phyloP scores from a whole-genome alignment of 2,113 vertebrate genomes.

The Felis chaus region DNA sequence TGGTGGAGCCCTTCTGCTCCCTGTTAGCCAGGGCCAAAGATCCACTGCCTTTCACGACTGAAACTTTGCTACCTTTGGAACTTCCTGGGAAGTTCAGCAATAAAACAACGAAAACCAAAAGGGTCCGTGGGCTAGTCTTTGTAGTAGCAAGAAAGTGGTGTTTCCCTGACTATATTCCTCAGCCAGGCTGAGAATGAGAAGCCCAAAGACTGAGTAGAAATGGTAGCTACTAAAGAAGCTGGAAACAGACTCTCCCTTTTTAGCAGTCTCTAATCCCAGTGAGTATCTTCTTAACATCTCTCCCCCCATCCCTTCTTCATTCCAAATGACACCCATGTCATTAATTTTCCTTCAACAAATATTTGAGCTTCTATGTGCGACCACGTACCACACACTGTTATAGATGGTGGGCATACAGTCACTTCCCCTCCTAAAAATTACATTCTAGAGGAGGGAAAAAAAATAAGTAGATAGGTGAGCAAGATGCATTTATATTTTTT shows the following conservation, averaged over 20 bases:
- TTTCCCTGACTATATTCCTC: background rate
- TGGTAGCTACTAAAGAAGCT: background rate
- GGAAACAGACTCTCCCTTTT: background rate
- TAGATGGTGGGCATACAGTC: background rate
- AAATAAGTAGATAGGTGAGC: background rate
- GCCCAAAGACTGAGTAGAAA: background rate
- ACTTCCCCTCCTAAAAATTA: constrained; percentile 30
- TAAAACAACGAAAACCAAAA: background rate
- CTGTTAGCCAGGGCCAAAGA: background rate
- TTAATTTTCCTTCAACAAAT: background rate
- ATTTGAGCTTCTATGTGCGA: background rate
- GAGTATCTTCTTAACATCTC: background rate
- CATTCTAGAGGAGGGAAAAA: background rate
- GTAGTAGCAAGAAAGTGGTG: background rate
- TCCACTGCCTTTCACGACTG: background rate
- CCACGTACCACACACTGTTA: background rate
- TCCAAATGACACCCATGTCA: background rate
- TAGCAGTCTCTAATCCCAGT: background rate
- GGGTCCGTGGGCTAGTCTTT: background rate
- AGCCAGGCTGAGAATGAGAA: background rate
- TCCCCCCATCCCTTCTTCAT: background rate
- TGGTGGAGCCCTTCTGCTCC: background rate
- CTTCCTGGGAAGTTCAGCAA: background rate
- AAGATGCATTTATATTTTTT: background rate
- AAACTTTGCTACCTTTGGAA: background rate